Evolutionary conservation across 2,113 vertebrate genomes (phyloP), one percentile per base, ranked within the genome.

Genomic region (Pungitius pungitius): DNA sequence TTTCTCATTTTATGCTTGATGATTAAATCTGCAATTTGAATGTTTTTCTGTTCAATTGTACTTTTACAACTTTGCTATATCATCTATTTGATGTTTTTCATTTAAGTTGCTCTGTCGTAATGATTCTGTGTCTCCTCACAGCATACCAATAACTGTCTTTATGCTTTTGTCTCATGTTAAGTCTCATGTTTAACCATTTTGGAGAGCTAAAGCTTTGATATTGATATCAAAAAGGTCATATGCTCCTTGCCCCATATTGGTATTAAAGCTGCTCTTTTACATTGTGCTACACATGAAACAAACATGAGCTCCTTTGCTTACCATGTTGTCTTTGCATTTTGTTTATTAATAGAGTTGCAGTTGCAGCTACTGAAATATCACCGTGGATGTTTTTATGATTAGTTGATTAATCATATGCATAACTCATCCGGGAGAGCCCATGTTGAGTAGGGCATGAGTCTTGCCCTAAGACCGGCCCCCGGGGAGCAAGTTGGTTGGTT

Each of bases 401-500:
- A 3, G 30, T 24, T 24, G 12, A 54, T 17, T 22, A 51, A 4
- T 17, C 17, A 11, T 13, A 24, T 24, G 12, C 22, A 52, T 24
- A 27, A 27, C 15, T 22, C 4, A 37, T 67, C 17, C 33, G 6
- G 39, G n/a, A 24, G 4, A n/a, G 26, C 8, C 30, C n/a, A 66
- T 77, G 39, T 73, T 37, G 11, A 33, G 67, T 61, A 22, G 22
- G 51, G 62, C 7, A 4, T n/a, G n/a, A 39, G n/a, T 61, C 45
- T 33, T 24, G 26, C 66, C 72, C 20, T 43, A 6, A 61, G 40
- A 1, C 7, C 33, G 68, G 65, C 80, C 69, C 75, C 82, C 18
- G 39, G 12, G 3, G 27, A 67, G 61, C 87, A 69, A 68, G 77
- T 86, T 84, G 86, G 77, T 18, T 45, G 7, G 58, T 59, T 43